Evolutionary conservation across 92 coral and sea anemone species (phyloP).

Genomic region (Montipora capitata): DNA sequence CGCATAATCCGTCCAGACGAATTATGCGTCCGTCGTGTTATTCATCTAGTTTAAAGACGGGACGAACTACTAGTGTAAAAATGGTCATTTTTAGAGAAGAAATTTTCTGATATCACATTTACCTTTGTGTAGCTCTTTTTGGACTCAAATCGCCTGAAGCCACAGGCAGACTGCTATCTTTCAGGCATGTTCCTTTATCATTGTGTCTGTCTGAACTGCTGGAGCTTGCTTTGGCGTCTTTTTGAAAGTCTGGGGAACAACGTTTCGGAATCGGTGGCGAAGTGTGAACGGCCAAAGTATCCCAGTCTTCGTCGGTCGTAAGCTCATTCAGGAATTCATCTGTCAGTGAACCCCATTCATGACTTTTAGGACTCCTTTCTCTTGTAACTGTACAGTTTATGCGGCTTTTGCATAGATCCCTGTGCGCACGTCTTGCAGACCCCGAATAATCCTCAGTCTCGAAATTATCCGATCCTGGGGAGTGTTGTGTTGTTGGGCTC

Average conservation of each 20-base stretch:
- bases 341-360: background rate
- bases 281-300: background rate
- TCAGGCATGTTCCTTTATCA: background rate
- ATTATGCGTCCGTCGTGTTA: no score
- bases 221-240: background rate
- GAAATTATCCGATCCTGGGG: background rate
- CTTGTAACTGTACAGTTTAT: background rate
- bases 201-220: background rate
- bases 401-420: background rate
- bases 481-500: background rate
- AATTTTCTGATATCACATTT: background rate
- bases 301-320: conserved; percentile 24
- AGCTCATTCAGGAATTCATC: background rate
- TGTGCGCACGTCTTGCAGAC: background rate
- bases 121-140: conserved; percentile 16
- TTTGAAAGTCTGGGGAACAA: background rate
- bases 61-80: no score
- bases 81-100: no score
- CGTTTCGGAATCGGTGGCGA: background rate
- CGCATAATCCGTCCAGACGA: no score
- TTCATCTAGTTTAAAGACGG: no score
- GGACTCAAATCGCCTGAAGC: background rate
- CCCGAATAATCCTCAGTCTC: background rate
- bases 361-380: background rate
- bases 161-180: background rate